phyloP scores from a whole-genome alignment of 1,140 invertebrate genomes.

The Triops cancriformis region DNA sequence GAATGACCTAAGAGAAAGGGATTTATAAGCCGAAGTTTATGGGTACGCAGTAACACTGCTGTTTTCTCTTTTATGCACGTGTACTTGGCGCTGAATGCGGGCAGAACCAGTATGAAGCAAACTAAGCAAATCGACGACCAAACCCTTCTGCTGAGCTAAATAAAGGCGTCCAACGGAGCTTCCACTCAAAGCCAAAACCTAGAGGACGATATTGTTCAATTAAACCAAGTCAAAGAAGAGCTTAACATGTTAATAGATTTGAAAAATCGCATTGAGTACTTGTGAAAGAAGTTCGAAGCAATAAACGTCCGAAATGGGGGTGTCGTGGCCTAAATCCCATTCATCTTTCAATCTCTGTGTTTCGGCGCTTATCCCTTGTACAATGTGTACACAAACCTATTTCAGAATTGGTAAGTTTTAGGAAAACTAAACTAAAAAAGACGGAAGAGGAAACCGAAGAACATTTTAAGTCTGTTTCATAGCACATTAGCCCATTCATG shows the following conservation, averaged over 20 bases:
- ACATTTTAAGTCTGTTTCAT: too few relatives aligned
- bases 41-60: background rate
- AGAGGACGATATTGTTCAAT: background rate
- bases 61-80: constrained; percentile 2
- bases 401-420: constrained; percentile 30
- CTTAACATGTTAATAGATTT: background rate
- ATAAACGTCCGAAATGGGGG: constrained; percentile 67
- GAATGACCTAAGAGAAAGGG: constrained; percentile 50
- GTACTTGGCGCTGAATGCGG: constrained; percentile 81
- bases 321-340: constrained; percentile 57
- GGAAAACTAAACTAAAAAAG: background rate
- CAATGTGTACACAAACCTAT: constrained; percentile 82
- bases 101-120: constrained; percentile 89
- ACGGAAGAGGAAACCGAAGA: background rate
- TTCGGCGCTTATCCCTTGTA: constrained; percentile 84
- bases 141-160: constrained; percentile 73
- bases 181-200: constrained; percentile 81
- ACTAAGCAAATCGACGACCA: constrained; percentile 75
- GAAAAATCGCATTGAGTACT: constrained; percentile 25
- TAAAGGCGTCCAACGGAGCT: constrained; percentile 81
- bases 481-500: too few relatives aligned
- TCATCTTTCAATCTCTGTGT: constrained; percentile 72
- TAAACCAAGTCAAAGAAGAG: background rate
- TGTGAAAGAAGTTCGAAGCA: constrained; percentile 97
- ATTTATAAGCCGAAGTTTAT: constrained; percentile 16